Evolutionary conservation across 2,797 vertebrate genomes (phyloP), one percentile per base, ranked within the genome.

Genomic region (Lepus oiostolus): DNA sequence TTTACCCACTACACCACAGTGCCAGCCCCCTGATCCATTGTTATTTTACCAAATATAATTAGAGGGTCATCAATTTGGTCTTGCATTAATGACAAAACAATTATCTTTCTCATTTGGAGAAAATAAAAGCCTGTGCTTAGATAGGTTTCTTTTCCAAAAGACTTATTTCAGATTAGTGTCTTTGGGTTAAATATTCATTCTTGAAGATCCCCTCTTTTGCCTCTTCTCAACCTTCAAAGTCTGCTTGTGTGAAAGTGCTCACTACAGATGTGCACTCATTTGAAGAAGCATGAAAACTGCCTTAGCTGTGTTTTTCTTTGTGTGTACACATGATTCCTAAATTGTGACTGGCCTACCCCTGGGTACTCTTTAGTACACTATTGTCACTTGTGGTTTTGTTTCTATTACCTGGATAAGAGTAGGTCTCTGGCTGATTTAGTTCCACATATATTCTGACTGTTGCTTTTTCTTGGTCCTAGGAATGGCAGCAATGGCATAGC

Each of bases 161-260:
- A 42, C 42, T 42, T 42, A 42, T 42, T 42, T 42, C 42, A 81
- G 0, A 63, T 74, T 12, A 13, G 0, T 77, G 26, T 83, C 38
- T 65, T 24, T 50, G 0, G 16, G 9, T 60, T n/a, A 81, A 54
- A 58, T 38, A 76, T 0, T 0, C 3, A 35, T 0, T 9, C 12
- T 76, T 76, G 81, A 42, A 86, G 4, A 63, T 24, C 47, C 26
- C 5, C 8, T n/a, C 4, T 22, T 38, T 72, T 60, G 11, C 1
- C 12, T 9, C 10, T 26, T 54, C 35, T 77, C 21, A 5, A 47
- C 42, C 2, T 72, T 65, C 21, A 65, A 60, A 5, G 2, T 52
- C 16, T 71, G 17, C n/a, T 67, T 22, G 16, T 16, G 21, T 21
- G 4, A 76, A 2, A 5, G 4, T 38, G 9, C 2, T 88, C 35